A percentile compares a stretch with the other conserved stretches of the same genome.
These are phyloP conservation scores for Polietes domitor DNA, from an alignment of 2,888 invertebrate species.

Conservation along the genomic window DNA sequence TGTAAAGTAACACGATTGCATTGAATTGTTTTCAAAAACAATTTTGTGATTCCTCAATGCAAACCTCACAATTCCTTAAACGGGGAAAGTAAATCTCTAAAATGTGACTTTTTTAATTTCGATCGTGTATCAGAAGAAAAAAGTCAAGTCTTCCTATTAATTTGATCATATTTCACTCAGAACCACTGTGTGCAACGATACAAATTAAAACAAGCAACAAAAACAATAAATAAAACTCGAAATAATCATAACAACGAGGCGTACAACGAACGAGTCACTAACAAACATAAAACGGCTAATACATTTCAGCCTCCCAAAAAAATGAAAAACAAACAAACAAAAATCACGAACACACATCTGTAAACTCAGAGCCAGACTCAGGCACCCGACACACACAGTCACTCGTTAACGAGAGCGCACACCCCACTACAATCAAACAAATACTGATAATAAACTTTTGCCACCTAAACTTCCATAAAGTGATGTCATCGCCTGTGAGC, in stretches of 20 bases:
- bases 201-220: constrained; percentile 12
- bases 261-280: constrained; percentile 22
- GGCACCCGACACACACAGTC: not conserved
- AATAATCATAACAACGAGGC: constrained; percentile 36
- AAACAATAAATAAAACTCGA: constrained; percentile 34
- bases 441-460: constrained; percentile 4
- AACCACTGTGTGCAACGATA: constrained; percentile 10
- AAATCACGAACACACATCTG: not conserved
- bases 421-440: not conserved
- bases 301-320: constrained; percentile 5
- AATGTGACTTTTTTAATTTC: too few species aligned
- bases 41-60: too few species aligned
- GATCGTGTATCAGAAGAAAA: too few species aligned
- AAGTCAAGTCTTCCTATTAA: too few species aligned
- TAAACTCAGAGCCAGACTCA: not conserved
- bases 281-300: constrained; percentile 32
- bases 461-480: not conserved
- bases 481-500: not conserved
- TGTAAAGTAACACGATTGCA: too few species aligned
- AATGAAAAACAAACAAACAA: constrained; percentile 5
- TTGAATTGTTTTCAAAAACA: too few species aligned
- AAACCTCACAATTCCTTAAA: too few species aligned
- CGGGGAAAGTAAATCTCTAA: too few species aligned
- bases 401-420: not conserved
- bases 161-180: not conserved